phyloP scores from a whole-genome alignment of 2,888 invertebrate species.

The Allygus modestus region DNA sequence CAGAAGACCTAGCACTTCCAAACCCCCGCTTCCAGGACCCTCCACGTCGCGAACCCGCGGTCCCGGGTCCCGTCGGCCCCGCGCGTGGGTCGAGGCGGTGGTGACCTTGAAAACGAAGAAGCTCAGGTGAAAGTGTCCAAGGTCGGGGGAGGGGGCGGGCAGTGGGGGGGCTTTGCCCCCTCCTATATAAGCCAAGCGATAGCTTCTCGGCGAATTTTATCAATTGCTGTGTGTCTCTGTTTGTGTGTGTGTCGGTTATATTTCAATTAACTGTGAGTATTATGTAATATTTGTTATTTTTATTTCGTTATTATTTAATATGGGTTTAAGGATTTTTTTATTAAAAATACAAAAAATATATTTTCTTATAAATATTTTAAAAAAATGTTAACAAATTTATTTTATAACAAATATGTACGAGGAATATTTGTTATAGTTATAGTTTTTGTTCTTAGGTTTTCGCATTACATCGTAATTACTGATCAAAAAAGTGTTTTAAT shows the following conservation, averaged over 20 bases:
- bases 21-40: neutral
- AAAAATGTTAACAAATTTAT: too few species aligned
- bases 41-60: neutral
- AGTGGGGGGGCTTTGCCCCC: slow-evolving; percentile 45
- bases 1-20: too few species aligned
- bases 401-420: too few species aligned
- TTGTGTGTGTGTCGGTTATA: slow-evolving; percentile 44
- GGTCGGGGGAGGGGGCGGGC: slow-evolving; percentile 42
- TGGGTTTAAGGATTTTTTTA: too few species aligned
- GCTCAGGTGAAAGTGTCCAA: slow-evolving; percentile 44
- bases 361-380: too few species aligned
- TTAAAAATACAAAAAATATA: too few species aligned
- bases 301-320: neutral
- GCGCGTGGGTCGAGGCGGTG: neutral
- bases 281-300: neutral
- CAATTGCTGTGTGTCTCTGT: slow-evolving; percentile 45
- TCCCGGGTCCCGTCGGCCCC: slow-evolving; percentile 1
- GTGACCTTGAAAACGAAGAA: slow-evolving; percentile 54
- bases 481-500: too few species aligned
- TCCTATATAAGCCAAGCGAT: slow-evolving; percentile 34
- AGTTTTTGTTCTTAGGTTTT: too few species aligned
- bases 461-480: too few species aligned
- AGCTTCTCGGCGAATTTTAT: slow-evolving; percentile 51
- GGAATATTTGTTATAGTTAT: too few species aligned
- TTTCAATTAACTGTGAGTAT: slow-evolving; percentile 28